Conservation (phyloP, 2,797 vertebrate genomes). For the Vultur gryphus region DNA sequence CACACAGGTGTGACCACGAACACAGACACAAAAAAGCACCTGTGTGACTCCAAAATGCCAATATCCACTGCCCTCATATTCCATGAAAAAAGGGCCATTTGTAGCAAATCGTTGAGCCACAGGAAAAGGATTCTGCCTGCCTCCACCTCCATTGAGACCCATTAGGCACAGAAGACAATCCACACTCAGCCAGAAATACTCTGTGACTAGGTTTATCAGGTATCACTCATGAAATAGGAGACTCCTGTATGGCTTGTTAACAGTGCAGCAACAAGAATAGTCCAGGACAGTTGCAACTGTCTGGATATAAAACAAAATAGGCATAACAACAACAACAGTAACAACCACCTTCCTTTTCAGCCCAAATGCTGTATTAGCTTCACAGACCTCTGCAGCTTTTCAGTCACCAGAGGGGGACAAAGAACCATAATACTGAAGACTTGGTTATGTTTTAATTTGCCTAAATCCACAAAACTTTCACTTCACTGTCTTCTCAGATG, state of each 20-base stretch:
- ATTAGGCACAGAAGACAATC: neutral
- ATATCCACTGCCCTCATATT: neutral
- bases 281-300: neutral
- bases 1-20: neutral
- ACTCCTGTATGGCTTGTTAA: neutral
- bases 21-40: neutral
- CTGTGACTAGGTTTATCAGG: neutral
- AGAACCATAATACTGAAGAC: neutral
- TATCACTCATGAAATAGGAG: neutral
- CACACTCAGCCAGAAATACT: neutral
- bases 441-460: neutral
- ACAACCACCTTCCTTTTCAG: neutral
- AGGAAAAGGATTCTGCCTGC: neutral
- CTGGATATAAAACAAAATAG: neutral
- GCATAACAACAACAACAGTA: neutral
- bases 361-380: neutral
- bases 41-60: neutral
- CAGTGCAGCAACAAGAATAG: neutral
- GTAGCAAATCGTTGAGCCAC: neutral
- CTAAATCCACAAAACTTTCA: neutral
- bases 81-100: neutral
- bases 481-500: neutral
- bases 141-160: neutral
- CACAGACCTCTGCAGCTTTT: neutral
- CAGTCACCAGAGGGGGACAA: conserved; percentile 55